A percentile compares a stretch with the other conserved stretches of the same genome.
These are phyloP conservation scores for Dichetophora obliterata DNA, from an alignment of 2,888 invertebrate species.

Conservation along the genomic window DNA sequence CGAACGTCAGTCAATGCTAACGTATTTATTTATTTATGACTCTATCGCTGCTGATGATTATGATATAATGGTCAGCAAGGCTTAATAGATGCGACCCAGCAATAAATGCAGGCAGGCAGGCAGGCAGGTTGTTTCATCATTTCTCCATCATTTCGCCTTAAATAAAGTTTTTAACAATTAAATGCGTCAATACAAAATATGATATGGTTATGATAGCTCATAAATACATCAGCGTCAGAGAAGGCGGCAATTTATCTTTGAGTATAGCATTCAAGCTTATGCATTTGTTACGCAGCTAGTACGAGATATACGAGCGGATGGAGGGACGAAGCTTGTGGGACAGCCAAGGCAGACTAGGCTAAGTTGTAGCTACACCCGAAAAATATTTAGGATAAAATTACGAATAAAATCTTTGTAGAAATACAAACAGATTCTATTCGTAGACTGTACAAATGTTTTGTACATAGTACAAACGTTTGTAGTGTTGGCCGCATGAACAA, in stretches of 20 bases:
- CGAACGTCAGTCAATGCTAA: neutral
- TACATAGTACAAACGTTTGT: too few species aligned
- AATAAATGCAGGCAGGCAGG: neutral
- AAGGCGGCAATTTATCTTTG: neutral
- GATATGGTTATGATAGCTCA: slow-evolving; percentile 4
- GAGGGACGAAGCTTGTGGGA: neutral
- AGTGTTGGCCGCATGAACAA: too few species aligned
- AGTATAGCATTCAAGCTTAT: neutral
- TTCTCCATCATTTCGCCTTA: too few species aligned
- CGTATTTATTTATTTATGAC: slow-evolving; percentile 18
- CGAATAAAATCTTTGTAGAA: too few species aligned
- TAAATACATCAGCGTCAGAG: neutral
- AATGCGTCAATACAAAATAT: neutral
- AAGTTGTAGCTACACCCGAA: too few species aligned
- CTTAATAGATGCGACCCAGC: neutral
- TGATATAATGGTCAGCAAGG: neutral
- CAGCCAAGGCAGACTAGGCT: neutral
- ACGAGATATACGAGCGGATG: neutral
- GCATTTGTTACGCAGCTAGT: neutral
- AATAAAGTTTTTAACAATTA: neutral
- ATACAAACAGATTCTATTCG: too few species aligned
- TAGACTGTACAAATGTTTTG: too few species aligned
- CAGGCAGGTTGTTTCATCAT: too few species aligned
- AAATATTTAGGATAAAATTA: too few species aligned
- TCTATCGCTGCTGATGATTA: too few species aligned